Conservation (phyloP, 2,113 vertebrate genomes). For the Nesogale talazaci region DNA sequence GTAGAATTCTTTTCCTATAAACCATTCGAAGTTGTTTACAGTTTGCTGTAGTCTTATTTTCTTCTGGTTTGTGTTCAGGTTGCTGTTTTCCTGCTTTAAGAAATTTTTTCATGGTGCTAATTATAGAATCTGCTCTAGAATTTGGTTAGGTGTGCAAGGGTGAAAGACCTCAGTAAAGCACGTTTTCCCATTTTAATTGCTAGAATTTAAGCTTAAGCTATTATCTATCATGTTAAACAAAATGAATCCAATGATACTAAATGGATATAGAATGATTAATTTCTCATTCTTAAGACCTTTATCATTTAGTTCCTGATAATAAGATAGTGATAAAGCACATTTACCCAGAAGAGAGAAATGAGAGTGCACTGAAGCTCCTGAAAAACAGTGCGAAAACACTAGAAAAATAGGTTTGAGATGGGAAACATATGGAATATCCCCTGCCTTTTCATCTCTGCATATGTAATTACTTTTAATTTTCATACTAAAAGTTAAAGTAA, state of each 20-base stretch:
- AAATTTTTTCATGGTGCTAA: slow-evolving; percentile 63
- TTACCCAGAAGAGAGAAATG: slow-evolving; percentile 51
- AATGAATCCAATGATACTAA: slow-evolving; percentile 64
- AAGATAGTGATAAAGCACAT: slow-evolving; percentile 59
- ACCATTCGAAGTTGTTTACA: slow-evolving; percentile 61
- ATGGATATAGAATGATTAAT: slow-evolving; percentile 68
- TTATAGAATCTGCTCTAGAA: slow-evolving; percentile 56
- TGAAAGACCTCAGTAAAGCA: slow-evolving; percentile 64
- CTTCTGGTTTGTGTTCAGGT: slow-evolving; percentile 64
- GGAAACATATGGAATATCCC: not conserved
- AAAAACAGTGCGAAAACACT: not conserved
- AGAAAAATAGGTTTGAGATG: slow-evolving; percentile 19
- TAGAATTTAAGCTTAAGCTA: slow-evolving; percentile 58
- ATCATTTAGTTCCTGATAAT: slow-evolving; percentile 62
- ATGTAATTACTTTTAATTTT: slow-evolving; percentile 56
- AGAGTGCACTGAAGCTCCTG: not conserved
- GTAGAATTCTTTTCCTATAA: slow-evolving; percentile 60
- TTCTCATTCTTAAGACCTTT: slow-evolving; percentile 58
- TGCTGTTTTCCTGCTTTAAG: slow-evolving; percentile 61
- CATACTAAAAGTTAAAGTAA: slow-evolving; percentile 47
- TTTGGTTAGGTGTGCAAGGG: slow-evolving; percentile 47
- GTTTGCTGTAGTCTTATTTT: slow-evolving; percentile 64
- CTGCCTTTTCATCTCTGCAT: not conserved
- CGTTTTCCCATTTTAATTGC: slow-evolving; percentile 71
- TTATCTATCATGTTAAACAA: slow-evolving; percentile 66